phyloP scores from a whole-genome alignment of 2,797 vertebrate species.

The Serranus cabrilla region DNA sequence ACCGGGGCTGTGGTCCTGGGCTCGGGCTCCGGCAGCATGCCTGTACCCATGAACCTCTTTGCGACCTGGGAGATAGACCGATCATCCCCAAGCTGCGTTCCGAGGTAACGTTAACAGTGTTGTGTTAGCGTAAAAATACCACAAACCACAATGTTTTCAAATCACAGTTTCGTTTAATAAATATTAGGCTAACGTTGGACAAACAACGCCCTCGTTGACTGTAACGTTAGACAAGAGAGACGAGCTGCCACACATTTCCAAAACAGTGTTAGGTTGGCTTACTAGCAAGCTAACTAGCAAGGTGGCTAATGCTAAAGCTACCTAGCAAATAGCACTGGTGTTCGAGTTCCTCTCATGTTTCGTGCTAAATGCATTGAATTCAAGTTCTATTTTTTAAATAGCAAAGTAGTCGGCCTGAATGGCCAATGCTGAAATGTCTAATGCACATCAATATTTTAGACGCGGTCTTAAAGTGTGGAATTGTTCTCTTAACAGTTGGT shows the following conservation, averaged over 20 bases:
- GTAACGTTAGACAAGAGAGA: slow-evolving; percentile 29
- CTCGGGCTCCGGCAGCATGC: slow-evolving; percentile 79
- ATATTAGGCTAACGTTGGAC: neutral
- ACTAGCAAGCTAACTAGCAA: slow-evolving; percentile 72
- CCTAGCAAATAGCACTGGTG: slow-evolving; percentile 33
- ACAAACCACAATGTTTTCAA: slow-evolving; percentile 19
- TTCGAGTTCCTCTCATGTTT: slow-evolving; percentile 24
- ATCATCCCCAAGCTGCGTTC: slow-evolving; percentile 88
- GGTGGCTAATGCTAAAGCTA: slow-evolving; percentile 78
- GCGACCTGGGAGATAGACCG: slow-evolving; percentile 89
- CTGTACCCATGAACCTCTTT: slow-evolving; percentile 88
- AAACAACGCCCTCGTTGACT: slow-evolving; percentile 66
- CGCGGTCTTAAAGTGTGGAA: neutral
- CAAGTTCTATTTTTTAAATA: too few species aligned
- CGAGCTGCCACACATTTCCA: slow-evolving; percentile 66
- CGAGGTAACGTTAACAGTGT: slow-evolving; percentile 78
- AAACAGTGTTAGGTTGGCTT: slow-evolving; percentile 63
- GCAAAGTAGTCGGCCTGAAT: neutral
- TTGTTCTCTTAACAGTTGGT: slow-evolving; percentile 11
- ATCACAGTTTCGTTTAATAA: slow-evolving; percentile 4
- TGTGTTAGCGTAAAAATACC: slow-evolving; percentile 5
- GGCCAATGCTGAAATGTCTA: fast-evolving
- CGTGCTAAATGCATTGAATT: slow-evolving; percentile 2
- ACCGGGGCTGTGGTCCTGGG: slow-evolving; percentile 78
- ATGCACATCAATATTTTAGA: neutral